phyloP scores from a whole-genome alignment of 2,113 vertebrate species.

The Spizaetus ornatus region DNA sequence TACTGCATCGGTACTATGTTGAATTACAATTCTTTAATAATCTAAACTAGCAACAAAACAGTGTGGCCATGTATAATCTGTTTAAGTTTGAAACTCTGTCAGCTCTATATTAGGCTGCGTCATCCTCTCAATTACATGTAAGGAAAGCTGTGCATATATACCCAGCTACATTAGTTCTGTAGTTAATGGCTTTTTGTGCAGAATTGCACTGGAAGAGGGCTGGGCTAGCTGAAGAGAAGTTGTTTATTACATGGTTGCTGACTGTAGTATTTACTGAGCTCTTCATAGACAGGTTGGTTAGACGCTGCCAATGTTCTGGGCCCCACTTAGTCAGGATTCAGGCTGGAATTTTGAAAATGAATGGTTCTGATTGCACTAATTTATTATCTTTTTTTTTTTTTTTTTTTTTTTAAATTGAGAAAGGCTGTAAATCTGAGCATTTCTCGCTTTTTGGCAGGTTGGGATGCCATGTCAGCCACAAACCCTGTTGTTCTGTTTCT shows the following conservation, averaged over 20 bases:
- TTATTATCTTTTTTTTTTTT: neutral
- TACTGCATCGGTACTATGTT: neutral
- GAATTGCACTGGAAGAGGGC: neutral
- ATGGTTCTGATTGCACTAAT: neutral
- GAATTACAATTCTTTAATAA: neutral
- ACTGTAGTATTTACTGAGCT: neutral
- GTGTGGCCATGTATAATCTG: neutral
- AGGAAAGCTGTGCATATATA: neutral
- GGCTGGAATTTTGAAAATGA: neutral
- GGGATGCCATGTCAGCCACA: neutral
- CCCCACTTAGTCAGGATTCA: neutral
- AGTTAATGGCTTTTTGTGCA: neutral
- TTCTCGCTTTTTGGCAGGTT: rapidly evolving
- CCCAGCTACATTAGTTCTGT: neutral
- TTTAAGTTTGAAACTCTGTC: neutral
- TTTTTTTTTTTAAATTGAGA: neutral
- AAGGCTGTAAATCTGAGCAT: neutral
- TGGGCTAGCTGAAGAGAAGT: neutral
- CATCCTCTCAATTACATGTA: neutral
- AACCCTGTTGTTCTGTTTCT: neutral
- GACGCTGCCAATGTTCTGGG: neutral
- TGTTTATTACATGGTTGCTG: neutral
- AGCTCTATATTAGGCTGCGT: neutral
- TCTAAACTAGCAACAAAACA: neutral
- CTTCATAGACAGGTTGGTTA: neutral